Base-by-base conservation (phyloP, 2,797 vertebrate species). In the Lacerta agilis region DNA sequence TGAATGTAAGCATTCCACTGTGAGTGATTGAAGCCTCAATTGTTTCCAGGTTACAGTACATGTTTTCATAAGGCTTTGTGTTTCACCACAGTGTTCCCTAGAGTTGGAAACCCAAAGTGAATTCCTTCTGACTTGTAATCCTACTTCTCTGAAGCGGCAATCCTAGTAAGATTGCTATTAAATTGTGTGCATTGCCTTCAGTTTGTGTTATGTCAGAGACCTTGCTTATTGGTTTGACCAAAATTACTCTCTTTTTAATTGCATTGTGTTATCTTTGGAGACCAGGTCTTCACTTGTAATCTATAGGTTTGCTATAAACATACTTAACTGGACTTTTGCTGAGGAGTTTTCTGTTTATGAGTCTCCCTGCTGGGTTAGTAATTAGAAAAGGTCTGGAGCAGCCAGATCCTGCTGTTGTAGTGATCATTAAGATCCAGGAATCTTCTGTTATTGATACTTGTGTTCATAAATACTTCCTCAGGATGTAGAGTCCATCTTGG, bases 11-110 rank as follows among this genome's bases (percentile, higher is more conserved):
- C 61, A 41, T 67, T 69, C 91, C 83, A 25, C 77, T 71, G 15
- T 83, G 66, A 82, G 79, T 87, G 82, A 66, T 23, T 4, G 33
- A 79, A 87, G 79, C 69, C 64, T 83, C 84, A 36, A 33, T 81
- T 80, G 85, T n/a, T 87, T 86, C 82, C 73, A 86, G 43, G 79
- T 75, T 88, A 29, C 23, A 66, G 69, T 58, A 71, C 25, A 69
- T 45, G 23, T 80, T 83, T 91, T 76, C 73, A 71, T 66, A 78
- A 45, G 67, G 25, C 55, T 76, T 75, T 58, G 64, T 77, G 69
- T 81, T 10, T 87, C 67, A 38, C 7, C 43, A 55, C 67, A 85
- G 23, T 84, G 82, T 81, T 84, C 87, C 77, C 77, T 64, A 45
- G 41, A 6, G 43, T 58, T 76, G 67, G 71, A 80, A 83, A 41